Evolutionary conservation across 2,113 vertebrate species (phyloP), one percentile per base, ranked within the genome.

Genomic region (Gymnarchus niloticus): DNA sequence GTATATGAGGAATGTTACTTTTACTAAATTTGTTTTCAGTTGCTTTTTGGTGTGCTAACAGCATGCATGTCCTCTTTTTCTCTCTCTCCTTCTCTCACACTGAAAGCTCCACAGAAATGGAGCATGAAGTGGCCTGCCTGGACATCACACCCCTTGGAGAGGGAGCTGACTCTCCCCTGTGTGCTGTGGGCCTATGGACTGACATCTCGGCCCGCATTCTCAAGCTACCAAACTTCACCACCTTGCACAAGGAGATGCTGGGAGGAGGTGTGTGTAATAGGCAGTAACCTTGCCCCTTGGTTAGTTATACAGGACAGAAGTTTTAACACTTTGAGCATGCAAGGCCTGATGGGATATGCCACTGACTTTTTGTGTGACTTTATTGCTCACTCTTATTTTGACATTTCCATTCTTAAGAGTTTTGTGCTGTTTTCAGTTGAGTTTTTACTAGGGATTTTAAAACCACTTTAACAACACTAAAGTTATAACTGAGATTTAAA

Each of bases 201-300:
- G 98, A 99, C 92, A 99, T 99, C 91, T 99, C 98, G 0, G 97
- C 98, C 61, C 96, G 97, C 1, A 97, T 99, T 87, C 94, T 98
- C 9, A 98, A 97, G 87, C 94, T 99, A 52, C 98, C 98, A 1
- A 97, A 96, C 7, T 99, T 99, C 83, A 97, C 96, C 0, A 92
- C 97, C 25, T 92, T 99, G 91, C 98, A 99, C 93, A 99, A 98
- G 88, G 98, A 99, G 92, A 99, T 99, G 98, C 93, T 99, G 87
- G 98, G 98, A 17, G 98, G 98, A 97, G 98, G 98, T 99, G 88
- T 92, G 95, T 76, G 73, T 1, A 33, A 1, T 0, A 8, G 65
- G 21, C 46, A 3, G 33, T 12, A 14, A 19, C 46, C 56, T 17
- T 17, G 0, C 5, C 17, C 61, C n/a, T 23, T 28, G 56, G 5